Evolutionary conservation across 2,888 invertebrate species (phyloP), one percentile per base, ranked within the genome.

Genomic region (Nemapogon koenigi): DNA sequence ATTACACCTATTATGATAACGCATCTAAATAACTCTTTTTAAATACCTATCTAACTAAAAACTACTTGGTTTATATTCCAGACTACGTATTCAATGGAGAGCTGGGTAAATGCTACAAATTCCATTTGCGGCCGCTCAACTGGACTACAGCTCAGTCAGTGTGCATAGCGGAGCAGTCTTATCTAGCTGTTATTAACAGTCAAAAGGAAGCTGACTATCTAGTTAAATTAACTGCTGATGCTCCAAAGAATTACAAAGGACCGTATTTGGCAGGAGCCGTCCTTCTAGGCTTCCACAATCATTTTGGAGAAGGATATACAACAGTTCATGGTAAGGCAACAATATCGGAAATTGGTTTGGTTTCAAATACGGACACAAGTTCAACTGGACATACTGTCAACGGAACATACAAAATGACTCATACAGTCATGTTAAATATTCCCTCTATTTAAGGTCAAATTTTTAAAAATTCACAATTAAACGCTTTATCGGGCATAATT

Each of bases 81-180:
- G 71, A 50, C 40, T 73, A 73, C 44, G 41, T 44, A 31, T 65
- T 49, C 44, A 52, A 57, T 28, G 48, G 50, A 6, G 40, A 40
- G 1, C 38, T 53, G 2, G 59, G 59, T 2, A 57, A 53, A 44
- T 73, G 69, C 46, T 72, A 70, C 50, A 71, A 70, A 42, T 60
- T 70, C 41, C 69, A 72, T 39, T 40, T 58, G 13, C 47, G 45
- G 1, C 65, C 69, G 0, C 48, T 46, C 42, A 65, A 51, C 33
- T 75, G 73, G 72, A 51, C 51, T 0, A 64, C 67, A 1, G 72
- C 72, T 0, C 54, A 55, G 19, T 48, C 50, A 1, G 45, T 52
- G 2, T 75, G 73, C 43, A 50, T 49, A 16, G 54, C 56, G 1
- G 72, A 72, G 39, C 57, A 59, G 37, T 65, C 65, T 0, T 60